These are phyloP conservation scores for Mugil cephalus DNA, from an alignment of 2,113 vertebrate species.

Conservation along the genomic window DNA sequence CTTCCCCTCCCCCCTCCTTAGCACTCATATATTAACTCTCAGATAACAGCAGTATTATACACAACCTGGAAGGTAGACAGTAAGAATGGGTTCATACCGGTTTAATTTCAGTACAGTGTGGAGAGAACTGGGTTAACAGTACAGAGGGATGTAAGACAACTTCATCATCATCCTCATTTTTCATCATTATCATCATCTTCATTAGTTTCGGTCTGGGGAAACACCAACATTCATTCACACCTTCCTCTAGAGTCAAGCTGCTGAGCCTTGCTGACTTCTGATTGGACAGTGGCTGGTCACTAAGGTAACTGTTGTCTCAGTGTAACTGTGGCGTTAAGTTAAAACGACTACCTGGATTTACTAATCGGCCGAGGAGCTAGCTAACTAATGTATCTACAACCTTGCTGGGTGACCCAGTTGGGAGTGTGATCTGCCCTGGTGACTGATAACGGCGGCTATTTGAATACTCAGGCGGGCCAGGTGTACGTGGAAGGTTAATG, in stretches of 20 bases:
- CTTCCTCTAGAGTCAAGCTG: constrained; percentile 42
- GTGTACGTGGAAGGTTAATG: neutral
- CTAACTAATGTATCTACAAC: constrained; percentile 31
- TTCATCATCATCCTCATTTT: constrained; percentile 31
- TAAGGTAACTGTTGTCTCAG: constrained; percentile 59
- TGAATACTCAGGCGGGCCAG: constrained; percentile 36
- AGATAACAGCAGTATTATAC: constrained; percentile 77
- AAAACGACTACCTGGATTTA: constrained; percentile 40
- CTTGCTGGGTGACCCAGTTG: neutral
- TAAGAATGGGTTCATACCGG: constrained; percentile 56
- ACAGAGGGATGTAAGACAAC: constrained; percentile 36
- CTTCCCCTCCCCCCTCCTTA: neutral
- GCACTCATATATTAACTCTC: constrained; percentile 83
- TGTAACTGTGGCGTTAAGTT: constrained; percentile 49
- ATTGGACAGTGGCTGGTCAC: constrained; percentile 80
- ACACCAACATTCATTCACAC: constrained; percentile 47
- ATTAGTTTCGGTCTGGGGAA: constrained; percentile 24
- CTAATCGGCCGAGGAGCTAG: constrained; percentile 24
- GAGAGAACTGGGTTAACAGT: neutral
- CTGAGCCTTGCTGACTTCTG: constrained; percentile 47
- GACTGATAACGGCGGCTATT: constrained; percentile 25
- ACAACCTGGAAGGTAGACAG: constrained; percentile 67
- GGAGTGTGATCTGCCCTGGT: accelerated
- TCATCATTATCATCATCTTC: constrained; percentile 26
- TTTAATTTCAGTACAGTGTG: constrained; percentile 56